A percentile compares a stretch with the other conserved stretches of the same genome.
These are phyloP conservation scores for Oncorhynchus masou DNA, from an alignment of 2,113 vertebrate genomes.

Conservation along the genomic window DNA sequence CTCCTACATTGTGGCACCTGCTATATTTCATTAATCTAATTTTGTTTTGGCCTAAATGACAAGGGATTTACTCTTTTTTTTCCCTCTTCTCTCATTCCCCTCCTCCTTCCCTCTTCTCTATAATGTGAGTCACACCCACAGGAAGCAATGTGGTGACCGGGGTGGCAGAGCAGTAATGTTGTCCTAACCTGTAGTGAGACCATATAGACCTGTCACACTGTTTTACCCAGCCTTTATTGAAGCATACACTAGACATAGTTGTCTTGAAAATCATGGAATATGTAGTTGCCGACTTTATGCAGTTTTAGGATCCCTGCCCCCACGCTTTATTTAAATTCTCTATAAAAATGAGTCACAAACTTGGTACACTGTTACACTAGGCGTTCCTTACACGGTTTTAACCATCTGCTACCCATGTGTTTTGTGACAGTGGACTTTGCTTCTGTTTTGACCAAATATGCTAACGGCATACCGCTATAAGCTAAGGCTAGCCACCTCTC, in stretches of 20 bases:
- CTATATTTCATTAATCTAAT: conserved; percentile 41
- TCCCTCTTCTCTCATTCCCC: neutral
- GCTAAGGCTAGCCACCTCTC: conserved; percentile 2
- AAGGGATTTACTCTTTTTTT: conserved; percentile 7
- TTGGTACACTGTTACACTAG: neutral
- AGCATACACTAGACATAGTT: neutral
- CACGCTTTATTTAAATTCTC: neutral
- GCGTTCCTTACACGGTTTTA: neutral
- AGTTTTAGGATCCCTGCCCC: neutral
- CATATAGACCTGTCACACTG: neutral
- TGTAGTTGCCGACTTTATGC: neutral
- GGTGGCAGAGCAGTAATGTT: neutral
- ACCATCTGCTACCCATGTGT: neutral
- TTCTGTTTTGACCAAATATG: conserved; percentile 18
- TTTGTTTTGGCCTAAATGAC: conserved; percentile 52
- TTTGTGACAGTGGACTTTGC: neutral
- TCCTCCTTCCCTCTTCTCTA: conserved; percentile 25
- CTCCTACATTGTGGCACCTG: conserved; percentile 19
- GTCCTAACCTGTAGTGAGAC: neutral
- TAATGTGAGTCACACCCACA: conserved; percentile 33
- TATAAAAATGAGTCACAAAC: neutral
- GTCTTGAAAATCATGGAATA: neutral
- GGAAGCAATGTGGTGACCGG: conserved; percentile 13
- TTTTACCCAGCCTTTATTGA: neutral
- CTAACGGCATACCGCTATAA: conserved; percentile 20